A percentile compares a stretch with the other conserved stretches of the same genome.
Evolutionary conservation across 2,797 vertebrate genomes (phyloP).

Genomic region (Micropoecilia bifurca): DNA sequence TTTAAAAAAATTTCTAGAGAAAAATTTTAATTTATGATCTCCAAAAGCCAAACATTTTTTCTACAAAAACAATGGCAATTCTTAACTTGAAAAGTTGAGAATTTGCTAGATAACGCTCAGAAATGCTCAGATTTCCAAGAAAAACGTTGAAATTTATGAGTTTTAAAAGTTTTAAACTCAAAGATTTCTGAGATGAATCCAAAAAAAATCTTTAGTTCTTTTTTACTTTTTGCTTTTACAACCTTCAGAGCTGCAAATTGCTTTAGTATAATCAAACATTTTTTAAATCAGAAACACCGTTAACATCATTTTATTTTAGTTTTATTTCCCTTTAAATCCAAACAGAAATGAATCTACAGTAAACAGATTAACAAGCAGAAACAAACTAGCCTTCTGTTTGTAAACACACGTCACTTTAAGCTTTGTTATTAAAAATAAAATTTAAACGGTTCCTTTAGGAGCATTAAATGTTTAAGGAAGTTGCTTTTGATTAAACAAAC

Average conservation of each 20-base stretch:
- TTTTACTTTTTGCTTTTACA: neutral
- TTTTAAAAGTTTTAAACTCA: no score
- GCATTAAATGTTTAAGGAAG: neutral
- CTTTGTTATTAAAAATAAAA: neutral
- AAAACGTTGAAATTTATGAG: no score
- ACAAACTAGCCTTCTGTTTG: neutral
- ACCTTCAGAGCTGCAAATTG: neutral
- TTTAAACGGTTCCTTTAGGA: neutral
- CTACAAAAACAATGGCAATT: no score
- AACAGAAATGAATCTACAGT: neutral
- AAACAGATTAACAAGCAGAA: neutral
- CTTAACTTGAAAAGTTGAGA: no score
- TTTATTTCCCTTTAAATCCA: neutral
- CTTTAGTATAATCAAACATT: neutral
- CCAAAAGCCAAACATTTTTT: no score
- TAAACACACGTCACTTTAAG: neutral
- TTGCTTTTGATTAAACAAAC: neutral
- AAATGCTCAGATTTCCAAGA: no score
- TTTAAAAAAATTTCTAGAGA: no score
- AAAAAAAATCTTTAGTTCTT: no score
- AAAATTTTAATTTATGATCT: no score
- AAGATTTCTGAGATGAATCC: no score
- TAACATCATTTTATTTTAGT: neutral
- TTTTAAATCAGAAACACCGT: neutral
- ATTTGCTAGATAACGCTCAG: no score